These are phyloP conservation scores for Istiophorus platypterus DNA, from an alignment of 2,113 vertebrate genomes.

Conservation along the genomic window DNA sequence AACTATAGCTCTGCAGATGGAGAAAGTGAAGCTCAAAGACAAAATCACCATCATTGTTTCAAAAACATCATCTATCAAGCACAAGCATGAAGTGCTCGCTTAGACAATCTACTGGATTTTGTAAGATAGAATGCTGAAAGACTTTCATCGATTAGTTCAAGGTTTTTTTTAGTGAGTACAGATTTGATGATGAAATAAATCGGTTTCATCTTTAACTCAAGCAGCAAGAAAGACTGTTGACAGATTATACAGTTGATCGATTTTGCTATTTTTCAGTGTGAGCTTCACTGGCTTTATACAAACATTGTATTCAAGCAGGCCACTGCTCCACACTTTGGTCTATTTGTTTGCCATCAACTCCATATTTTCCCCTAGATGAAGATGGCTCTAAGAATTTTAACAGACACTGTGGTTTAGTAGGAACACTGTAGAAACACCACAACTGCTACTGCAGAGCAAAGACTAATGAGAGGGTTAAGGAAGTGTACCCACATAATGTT, in stretches of 20 bases:
- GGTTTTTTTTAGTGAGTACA: conserved; percentile 13
- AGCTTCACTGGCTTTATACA: background rate
- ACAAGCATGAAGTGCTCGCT: no score
- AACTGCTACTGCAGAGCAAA: background rate
- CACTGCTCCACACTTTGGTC: background rate
- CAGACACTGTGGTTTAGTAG: conserved; percentile 9
- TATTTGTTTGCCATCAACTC: conserved; percentile 1
- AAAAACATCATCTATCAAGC: no score
- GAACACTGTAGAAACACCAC: background rate
- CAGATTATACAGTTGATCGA: background rate
- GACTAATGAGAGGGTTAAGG: background rate
- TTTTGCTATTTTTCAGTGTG: background rate
- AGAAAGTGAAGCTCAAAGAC: background rate
- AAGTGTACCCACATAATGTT: background rate
- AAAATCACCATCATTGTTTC: background rate
- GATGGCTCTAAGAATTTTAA: background rate
- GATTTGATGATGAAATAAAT: background rate
- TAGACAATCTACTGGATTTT: background rate
- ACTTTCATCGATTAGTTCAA: background rate
- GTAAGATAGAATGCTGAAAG: background rate
- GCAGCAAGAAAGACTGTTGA: background rate
- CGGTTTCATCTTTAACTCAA: background rate
- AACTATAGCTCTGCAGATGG: background rate
- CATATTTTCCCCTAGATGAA: background rate
- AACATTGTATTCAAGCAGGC: background rate